phyloP scores from a whole-genome alignment of 2,797 vertebrate species.

The Streptopelia turtur region DNA sequence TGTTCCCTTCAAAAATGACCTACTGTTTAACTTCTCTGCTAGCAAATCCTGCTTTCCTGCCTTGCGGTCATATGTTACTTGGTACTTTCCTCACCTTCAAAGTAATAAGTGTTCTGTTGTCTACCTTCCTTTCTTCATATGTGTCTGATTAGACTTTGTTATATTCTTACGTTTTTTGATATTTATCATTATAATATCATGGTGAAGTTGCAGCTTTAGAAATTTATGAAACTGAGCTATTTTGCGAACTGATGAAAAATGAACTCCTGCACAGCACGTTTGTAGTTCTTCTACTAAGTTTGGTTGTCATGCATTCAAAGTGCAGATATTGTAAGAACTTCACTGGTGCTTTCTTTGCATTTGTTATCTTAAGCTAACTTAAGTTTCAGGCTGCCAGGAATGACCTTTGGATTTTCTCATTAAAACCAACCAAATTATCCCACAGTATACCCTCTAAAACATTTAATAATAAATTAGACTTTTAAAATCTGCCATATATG shows the following conservation, averaged over 20 bases:
- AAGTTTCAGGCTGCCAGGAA: background rate
- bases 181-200: background rate
- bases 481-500: background rate
- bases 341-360: background rate
- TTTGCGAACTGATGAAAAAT: background rate
- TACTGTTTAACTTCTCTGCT: background rate
- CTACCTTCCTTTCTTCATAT: background rate
- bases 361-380: background rate
- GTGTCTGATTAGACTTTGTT: background rate
- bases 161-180: background rate
- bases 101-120: background rate
- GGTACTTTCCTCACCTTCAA: background rate
- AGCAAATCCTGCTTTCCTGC: background rate
- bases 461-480: too few species aligned
- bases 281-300: background rate
- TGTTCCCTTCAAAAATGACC: background rate
- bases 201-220: background rate
- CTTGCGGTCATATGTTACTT: background rate
- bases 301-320: background rate
- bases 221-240: background rate
- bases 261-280: background rate
- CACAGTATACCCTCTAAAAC: background rate
- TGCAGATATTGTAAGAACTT: background rate
- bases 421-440: background rate
- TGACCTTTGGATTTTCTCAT: background rate